Percentiles rank a stretch among this genome's conserved stretches.
Conservation (phyloP, 92 coral and sea anemone species). For the Diadumene lineata region DNA sequence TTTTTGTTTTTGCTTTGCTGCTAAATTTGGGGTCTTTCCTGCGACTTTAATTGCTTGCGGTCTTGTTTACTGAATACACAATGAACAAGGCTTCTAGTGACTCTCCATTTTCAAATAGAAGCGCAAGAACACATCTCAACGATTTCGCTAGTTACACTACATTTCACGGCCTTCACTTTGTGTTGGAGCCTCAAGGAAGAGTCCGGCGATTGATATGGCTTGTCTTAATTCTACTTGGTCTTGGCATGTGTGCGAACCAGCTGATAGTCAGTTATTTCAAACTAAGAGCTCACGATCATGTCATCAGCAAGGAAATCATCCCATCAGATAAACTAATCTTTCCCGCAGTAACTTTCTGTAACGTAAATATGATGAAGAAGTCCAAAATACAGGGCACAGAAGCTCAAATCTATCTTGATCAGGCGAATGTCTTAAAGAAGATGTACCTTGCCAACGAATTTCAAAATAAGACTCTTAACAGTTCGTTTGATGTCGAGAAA, state of each 20-base stretch:
- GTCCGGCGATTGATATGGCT: slow-evolving; percentile 48
- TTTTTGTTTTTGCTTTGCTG: too few species aligned
- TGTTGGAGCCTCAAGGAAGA: background rate
- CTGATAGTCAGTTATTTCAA: slow-evolving; percentile 18
- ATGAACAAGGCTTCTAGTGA: background rate
- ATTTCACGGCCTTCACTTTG: slow-evolving; percentile 51
- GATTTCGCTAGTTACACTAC: slow-evolving; percentile 53
- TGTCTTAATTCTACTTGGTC: slow-evolving; percentile 7
- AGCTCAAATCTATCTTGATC: slow-evolving; percentile 47
- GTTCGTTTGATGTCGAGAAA: slow-evolving; percentile 44
- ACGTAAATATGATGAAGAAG: slow-evolving; percentile 48
- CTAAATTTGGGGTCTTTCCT: too few species aligned
- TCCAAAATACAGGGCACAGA: slow-evolving; percentile 47
- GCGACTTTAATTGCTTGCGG: too few species aligned
- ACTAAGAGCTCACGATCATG: slow-evolving; percentile 19
- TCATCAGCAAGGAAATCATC: slow-evolving; percentile 22
- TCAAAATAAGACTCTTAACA: background rate
- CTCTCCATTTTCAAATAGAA: background rate
- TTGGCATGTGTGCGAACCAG: slow-evolving; percentile 9
- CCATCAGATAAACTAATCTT: slow-evolving; percentile 24
- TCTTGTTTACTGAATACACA: background rate
- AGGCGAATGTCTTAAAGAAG: background rate
- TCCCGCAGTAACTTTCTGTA: slow-evolving; percentile 59
- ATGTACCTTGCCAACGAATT: background rate
- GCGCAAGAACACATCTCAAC: background rate